Conservation (phyloP, 2,888 invertebrate species). For the Oscheius sp. region DNA sequence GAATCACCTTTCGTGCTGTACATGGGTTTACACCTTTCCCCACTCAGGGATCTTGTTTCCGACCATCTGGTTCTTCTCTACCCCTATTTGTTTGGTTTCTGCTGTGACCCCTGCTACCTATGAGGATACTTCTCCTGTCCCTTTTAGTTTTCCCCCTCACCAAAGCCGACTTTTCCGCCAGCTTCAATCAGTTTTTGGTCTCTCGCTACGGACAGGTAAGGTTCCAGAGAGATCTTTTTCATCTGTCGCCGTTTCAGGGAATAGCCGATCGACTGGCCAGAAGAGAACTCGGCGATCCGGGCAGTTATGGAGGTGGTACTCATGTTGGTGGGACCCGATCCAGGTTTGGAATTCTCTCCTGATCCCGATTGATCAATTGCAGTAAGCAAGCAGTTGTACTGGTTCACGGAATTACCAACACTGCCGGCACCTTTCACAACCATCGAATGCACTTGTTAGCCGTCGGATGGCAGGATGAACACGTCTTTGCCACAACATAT, state of each 20-base stretch:
- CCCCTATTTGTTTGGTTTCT: conserved; percentile 28
- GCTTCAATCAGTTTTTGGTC: conserved; percentile 27
- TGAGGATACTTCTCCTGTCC: background rate
- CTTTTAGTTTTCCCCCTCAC: background rate
- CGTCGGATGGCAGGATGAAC: conserved; percentile 51
- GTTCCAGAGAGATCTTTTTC: background rate
- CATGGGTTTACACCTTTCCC: conserved; percentile 26
- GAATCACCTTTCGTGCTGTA: conserved; percentile 15
- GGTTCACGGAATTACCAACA: conserved; percentile 54
- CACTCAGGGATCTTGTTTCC: conserved; percentile 28
- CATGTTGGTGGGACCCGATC: conserved; percentile 44
- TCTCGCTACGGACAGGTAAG: conserved; percentile 26
- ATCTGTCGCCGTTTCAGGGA: conserved; percentile 1
- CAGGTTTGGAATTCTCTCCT: conserved; percentile 25
- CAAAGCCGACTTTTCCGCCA: conserved; percentile 19
- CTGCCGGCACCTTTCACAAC: conserved; percentile 51
- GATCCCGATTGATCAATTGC: background rate
- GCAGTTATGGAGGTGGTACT: conserved; percentile 53
- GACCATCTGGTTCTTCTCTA: conserved; percentile 27
- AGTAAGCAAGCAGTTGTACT: conserved; percentile 56
- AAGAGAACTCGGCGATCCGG: conserved; percentile 46
- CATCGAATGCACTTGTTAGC: conserved; percentile 48
- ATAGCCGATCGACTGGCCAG: conserved; percentile 48
- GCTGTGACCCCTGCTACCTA: conserved; percentile 5
- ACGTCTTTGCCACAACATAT: conserved; percentile 70